A percentile compares a stretch with the other conserved stretches of the same genome.
These are phyloP conservation scores for Mionectes macconnelli DNA, from an alignment of 2,113 vertebrate species.

Conservation along the genomic window DNA sequence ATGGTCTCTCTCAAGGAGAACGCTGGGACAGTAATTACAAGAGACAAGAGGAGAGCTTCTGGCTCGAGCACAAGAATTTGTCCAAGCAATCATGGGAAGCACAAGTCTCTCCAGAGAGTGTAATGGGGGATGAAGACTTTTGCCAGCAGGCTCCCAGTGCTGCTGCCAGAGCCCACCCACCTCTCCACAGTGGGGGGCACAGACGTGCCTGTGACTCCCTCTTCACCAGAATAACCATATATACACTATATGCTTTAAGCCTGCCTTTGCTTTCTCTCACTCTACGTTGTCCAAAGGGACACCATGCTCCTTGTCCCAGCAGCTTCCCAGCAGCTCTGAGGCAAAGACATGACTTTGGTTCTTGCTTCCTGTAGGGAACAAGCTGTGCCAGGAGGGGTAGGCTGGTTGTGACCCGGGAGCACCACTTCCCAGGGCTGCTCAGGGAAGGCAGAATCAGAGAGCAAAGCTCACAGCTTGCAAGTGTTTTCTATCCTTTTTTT, in stretches of 20 bases:
- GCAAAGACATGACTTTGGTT: not conserved
- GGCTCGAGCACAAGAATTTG: not conserved
- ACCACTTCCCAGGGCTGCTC: not conserved
- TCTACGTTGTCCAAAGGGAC: not conserved
- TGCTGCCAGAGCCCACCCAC: not conserved
- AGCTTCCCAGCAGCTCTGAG: not conserved
- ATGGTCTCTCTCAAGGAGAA: conserved; percentile 59
- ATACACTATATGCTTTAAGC: not conserved
- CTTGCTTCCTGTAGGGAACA: not conserved
- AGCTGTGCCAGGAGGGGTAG: not conserved
- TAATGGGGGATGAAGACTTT: not conserved
- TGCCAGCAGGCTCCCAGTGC: not conserved
- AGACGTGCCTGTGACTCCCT: not conserved
- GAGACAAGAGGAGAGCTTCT: conserved; percentile 51
- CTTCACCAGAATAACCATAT: not conserved
- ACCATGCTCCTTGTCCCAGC: not conserved
- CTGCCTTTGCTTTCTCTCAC: not conserved
- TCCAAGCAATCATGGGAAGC: not conserved
- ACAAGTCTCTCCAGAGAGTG: not conserved
- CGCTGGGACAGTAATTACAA: conserved; percentile 36
- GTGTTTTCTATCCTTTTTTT: not conserved
- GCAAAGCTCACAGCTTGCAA: not conserved
- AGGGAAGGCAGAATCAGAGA: not conserved
- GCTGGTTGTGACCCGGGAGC: not conserved
- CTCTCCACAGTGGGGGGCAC: not conserved